phyloP scores from a whole-genome alignment of 2,797 vertebrate species.

The Bradypodion ventrale region DNA sequence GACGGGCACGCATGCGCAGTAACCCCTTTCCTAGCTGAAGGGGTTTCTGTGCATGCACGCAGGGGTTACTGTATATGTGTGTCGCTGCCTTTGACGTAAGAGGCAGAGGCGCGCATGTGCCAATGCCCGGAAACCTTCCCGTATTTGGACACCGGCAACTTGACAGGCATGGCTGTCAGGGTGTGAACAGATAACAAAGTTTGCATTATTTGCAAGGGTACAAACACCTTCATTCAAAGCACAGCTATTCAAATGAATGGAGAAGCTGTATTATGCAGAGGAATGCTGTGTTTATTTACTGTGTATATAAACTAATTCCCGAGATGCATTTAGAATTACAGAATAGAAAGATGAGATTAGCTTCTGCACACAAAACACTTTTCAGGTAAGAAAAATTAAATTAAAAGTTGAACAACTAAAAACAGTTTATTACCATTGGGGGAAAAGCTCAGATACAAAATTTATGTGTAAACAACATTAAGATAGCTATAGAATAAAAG shows the following conservation, averaged over 20 bases:
- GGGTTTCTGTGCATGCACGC: no score
- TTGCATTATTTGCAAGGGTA: background rate
- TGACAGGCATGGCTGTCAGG: no score
- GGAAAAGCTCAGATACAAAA: conserved; percentile 69
- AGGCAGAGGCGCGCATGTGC: no score
- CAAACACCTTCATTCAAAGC: background rate
- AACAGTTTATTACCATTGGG: conserved; percentile 78
- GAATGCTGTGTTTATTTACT: background rate
- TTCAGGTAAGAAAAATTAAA: conserved; percentile 62
- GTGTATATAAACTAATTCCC: background rate
- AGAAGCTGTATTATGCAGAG: background rate
- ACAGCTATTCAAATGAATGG: background rate
- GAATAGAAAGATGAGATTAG: background rate
- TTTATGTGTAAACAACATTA: conserved; percentile 66
- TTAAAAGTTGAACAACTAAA: conserved; percentile 59
- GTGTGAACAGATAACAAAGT: background rate
- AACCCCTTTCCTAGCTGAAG: no score
- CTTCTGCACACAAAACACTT: conserved; percentile 22
- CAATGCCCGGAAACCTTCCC: no score
- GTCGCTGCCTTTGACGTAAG: no score
- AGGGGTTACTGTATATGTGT: no score
- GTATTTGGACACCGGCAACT: no score
- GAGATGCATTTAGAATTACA: background rate
- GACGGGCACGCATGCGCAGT: no score
- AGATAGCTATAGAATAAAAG: conserved; percentile 69